Base-by-base conservation (phyloP, 2,113 vertebrate species). In the Thinocorus orbignyianus region DNA sequence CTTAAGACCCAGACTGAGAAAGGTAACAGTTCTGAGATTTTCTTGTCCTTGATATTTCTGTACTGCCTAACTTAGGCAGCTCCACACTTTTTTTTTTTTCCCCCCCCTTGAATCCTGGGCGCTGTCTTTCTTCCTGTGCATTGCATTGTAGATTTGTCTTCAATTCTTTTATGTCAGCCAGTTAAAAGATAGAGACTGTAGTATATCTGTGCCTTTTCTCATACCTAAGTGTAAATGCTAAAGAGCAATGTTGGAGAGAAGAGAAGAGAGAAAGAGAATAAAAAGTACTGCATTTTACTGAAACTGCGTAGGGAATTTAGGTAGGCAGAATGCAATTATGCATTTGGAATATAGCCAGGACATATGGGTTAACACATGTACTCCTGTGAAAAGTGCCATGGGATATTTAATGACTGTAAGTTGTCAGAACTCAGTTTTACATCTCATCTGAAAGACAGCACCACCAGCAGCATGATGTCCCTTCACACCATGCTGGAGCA, bases 281-380 rank as follows among this genome's bases (percentile, higher is more conserved):
- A 93, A 93, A 89, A 93, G 70, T 96, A 80, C 68, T 35, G 33
- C 70, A 86, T 83, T 64, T 71, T 88, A 41, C 73, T 91, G 94
- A 95, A 95, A 78, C 94, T 92, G 90, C 13, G 23, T 51, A 73
- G 95, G 95, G 95, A 93, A 96, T 97, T 96, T 96, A 93, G 95
- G 94, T 95, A 95, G 94, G 93, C 92, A 97, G 95, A 97, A 96
- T 96, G 96, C 92, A 97, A 95, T 97, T 96, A 97, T 96, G 94
- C 93, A 86, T 95, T 95, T 96, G 95, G 95, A 97, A 82, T 70
- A 14, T 31, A 86, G 89, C 94, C 95, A 94, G 94, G 92, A 97
- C 95, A 95, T 96, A 95, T 97, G 94, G 92, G 93, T 97, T 97
- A 96, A 97, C 97, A 97, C 95, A 96, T 97, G 95, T 94, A 97